Evolutionary conservation across 2,888 invertebrate species (phyloP), one percentile per base, ranked within the genome.

Genomic region (Erebia ligea): DNA sequence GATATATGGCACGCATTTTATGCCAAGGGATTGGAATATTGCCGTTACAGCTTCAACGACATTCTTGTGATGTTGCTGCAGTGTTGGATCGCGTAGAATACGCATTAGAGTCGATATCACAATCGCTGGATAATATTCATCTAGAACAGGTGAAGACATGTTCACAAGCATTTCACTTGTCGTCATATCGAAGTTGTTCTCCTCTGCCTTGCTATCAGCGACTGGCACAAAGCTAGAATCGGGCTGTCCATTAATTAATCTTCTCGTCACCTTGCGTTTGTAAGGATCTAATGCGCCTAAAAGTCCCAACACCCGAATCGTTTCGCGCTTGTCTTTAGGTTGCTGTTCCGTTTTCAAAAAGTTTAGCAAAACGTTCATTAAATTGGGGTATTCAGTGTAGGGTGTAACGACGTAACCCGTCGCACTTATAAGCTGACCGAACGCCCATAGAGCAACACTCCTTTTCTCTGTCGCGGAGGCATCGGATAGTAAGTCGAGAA

Each of bases 231-330:
- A 93, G 66, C 96, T 96, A 0, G 97, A 96, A 82, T 97, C 97
- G n/a, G 95, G 96, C 83, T 97, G 96, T 42, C 96, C 96, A 79
- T 98, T 98, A 67, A 98, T 97, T 75, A 98, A 95, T 0, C 99
- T 99, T 73, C 97, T 95, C 80, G 97, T 98, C 93, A 99, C 97
- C 92, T 99, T 99, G 85, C 99, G 98, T 83, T 98, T 98, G 90
- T 99, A 99, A 0, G 99, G 99, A 94, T 99, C 99, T 78, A 99
- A 94, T 0, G 99, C 99, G 5, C 99, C 99, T 1, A 99, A 92
- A 1, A 99, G 90, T 5, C 99, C 99, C 15, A 99, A 91, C 13
- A 99, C 99, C 68, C 99, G 95, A 71, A 99, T 98, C 0, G 99
- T 99, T 93, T 99, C 97, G 57, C 98, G 94, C 45, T 98, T 94